phyloP scores from a whole-genome alignment of 2,113 vertebrate species.

The Callithrix jacchus region DNA sequence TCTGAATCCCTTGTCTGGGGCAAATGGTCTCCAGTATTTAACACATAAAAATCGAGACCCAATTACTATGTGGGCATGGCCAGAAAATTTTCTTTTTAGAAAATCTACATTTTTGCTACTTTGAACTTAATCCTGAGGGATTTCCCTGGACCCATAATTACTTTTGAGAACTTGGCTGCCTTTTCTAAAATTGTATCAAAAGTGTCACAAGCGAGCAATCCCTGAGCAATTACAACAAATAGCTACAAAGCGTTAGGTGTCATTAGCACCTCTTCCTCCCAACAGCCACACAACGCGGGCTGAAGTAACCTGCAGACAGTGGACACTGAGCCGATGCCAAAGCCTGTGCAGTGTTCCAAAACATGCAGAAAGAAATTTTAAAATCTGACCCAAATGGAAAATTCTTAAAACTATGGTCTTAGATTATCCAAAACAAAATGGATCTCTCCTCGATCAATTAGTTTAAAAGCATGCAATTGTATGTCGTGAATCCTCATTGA shows the following conservation, averaged over 20 bases:
- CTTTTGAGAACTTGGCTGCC: not conserved
- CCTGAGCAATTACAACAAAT: not conserved
- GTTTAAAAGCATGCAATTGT: accelerated
- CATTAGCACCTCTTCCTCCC: not conserved
- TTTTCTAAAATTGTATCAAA: not conserved
- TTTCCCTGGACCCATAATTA: not conserved
- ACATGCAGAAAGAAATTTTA: not conserved
- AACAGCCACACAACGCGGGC: not conserved
- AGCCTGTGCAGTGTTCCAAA: not conserved
- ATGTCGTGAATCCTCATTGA: accelerated
- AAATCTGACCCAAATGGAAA: not conserved
- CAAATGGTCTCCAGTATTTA: not conserved
- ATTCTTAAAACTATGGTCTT: not conserved
- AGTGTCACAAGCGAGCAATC: not conserved
- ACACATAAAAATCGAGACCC: not conserved
- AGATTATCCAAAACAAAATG: not conserved
- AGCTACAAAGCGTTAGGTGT: too few species aligned
- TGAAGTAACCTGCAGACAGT: not conserved
- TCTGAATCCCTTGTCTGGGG: not conserved
- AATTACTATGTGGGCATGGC: not conserved
- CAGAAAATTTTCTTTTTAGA: not conserved
- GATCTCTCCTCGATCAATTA: not conserved
- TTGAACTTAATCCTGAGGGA: not conserved
- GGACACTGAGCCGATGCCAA: not conserved
- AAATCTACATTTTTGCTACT: not conserved